phyloP scores from a whole-genome alignment of 2,113 vertebrate species.

The Salvator merianae region DNA sequence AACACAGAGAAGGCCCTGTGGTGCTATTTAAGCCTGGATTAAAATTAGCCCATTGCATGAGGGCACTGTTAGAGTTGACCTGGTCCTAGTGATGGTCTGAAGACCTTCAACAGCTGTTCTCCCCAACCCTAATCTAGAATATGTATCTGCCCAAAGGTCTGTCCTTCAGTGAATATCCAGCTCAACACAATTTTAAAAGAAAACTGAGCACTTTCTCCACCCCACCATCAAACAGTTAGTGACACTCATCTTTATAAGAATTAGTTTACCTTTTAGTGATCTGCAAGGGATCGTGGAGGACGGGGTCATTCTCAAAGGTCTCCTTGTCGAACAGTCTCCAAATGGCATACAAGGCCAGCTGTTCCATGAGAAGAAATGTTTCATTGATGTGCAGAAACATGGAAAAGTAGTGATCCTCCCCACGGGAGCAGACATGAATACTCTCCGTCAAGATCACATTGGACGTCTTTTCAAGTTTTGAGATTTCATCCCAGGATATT shows the following conservation, averaged over 20 bases:
- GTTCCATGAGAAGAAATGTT: constrained; percentile 95
- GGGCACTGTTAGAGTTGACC: too few relatives aligned
- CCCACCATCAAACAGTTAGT: too few relatives aligned
- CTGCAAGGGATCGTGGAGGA: constrained; percentile 88
- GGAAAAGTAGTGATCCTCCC: constrained; percentile 94
- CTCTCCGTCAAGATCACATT: constrained; percentile 93
- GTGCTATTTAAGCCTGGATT: too few relatives aligned
- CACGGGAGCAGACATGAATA: constrained; percentile 87
- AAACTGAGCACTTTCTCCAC: neutral
- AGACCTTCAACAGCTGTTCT: too few relatives aligned
- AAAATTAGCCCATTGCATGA: too few relatives aligned
- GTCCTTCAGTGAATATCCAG: neutral
- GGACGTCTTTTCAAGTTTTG: constrained; percentile 91
- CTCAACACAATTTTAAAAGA: neutral
- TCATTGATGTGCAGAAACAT: constrained; percentile 96
- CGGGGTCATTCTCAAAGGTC: constrained; percentile 86
- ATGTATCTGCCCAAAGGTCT: too few relatives aligned
- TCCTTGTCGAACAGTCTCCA: constrained; percentile 97
- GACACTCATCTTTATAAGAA: too few relatives aligned
- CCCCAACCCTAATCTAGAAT: too few relatives aligned
- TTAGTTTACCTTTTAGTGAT: constrained; percentile 90
- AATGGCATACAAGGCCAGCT: constrained; percentile 91
- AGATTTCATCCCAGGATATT: constrained; percentile 94
- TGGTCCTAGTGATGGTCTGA: too few relatives aligned
- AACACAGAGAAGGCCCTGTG: too few relatives aligned